These are phyloP conservation scores for Cynodonichthys magdalenae DNA, from an alignment of 2,797 vertebrate species.

Conservation along the genomic window DNA sequence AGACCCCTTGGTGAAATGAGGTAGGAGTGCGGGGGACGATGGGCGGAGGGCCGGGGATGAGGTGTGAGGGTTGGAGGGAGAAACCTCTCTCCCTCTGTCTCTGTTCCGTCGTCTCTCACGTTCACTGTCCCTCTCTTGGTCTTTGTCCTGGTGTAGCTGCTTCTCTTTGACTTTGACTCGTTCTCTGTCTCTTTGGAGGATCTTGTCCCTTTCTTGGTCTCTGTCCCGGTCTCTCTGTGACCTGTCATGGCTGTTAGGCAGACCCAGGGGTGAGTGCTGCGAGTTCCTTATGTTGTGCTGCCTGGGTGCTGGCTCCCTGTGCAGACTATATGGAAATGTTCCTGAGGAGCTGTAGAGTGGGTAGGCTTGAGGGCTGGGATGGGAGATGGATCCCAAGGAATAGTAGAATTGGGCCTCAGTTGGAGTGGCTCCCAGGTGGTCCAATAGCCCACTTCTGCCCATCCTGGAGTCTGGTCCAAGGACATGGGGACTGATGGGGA, in stretches of 20 bases:
- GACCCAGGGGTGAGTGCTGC: conserved; percentile 69
- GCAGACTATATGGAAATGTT: conserved; percentile 71
- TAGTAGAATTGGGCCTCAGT: conserved; percentile 83
- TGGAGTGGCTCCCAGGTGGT: conserved; percentile 63
- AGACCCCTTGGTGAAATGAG: conserved; percentile 87
- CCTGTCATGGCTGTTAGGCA: conserved; percentile 76
- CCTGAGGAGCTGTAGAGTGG: conserved; percentile 75
- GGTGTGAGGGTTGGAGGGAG: conserved; percentile 55
- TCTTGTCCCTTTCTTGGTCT: conserved; percentile 61
- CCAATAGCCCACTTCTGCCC: conserved; percentile 66
- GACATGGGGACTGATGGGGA: conserved; percentile 60
- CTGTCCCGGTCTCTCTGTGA: conserved; percentile 60
- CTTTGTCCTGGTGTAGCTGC: conserved; percentile 61
- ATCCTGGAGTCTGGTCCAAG: conserved; percentile 70
- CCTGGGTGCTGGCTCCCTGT: conserved; percentile 66
- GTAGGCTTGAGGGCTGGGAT: conserved; percentile 66
- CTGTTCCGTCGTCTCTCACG: conserved; percentile 58
- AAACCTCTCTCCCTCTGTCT: conserved; percentile 57
- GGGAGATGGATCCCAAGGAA: conserved; percentile 75
- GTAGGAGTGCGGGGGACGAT: conserved; percentile 81
- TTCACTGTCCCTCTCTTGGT: conserved; percentile 65
- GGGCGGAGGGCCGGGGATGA: conserved; percentile 49
- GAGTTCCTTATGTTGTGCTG: conserved; percentile 72
- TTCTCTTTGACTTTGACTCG: conserved; percentile 64
- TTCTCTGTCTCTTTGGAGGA: conserved; percentile 57